Conservation (phyloP, 2,888 invertebrate genomes). For the Thecocarcelia acutangulata region DNA sequence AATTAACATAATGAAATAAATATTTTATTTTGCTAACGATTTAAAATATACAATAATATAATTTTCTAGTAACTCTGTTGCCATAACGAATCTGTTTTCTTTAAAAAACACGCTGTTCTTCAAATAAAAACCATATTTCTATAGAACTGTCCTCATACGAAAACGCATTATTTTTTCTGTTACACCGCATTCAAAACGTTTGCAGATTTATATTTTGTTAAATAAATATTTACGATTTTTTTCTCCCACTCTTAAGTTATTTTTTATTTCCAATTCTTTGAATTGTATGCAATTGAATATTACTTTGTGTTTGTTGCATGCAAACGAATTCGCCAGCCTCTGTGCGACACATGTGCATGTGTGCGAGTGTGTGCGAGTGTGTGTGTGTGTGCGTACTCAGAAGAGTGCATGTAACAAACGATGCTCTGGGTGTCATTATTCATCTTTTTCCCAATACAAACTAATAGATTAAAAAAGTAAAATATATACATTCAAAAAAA, state of each 20-base stretch:
- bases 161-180: conserved; percentile 21
- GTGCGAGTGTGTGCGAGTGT: neutral
- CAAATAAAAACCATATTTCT: neutral
- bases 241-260: neutral
- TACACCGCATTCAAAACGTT: conserved; percentile 37
- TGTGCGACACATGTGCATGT: neutral
- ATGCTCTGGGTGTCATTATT: conserved; percentile 67
- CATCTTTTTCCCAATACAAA: conserved; percentile 55
- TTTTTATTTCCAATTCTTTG: conserved; percentile 38
- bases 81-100: too few species aligned
- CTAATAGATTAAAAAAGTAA: conserved; percentile 43
- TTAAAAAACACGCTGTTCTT: too few species aligned
- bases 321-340: conserved; percentile 10
- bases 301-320: conserved; percentile 45
- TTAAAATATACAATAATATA: too few species aligned
- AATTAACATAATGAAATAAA: too few species aligned
- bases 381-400: conserved; percentile 2
- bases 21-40: too few species aligned
- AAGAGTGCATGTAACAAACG: conserved; percentile 57
- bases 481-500: conserved; percentile 25
- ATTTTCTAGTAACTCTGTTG: too few species aligned
- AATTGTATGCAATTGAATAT: conserved; percentile 63
- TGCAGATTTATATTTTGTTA: conserved; percentile 57
- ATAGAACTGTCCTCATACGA: conserved; percentile 30
- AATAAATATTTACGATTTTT: conserved; percentile 36